These are phyloP conservation scores for Drosophila teissieri DNA, from an alignment of 1,140 invertebrate genomes.

Conservation along the genomic window DNA sequence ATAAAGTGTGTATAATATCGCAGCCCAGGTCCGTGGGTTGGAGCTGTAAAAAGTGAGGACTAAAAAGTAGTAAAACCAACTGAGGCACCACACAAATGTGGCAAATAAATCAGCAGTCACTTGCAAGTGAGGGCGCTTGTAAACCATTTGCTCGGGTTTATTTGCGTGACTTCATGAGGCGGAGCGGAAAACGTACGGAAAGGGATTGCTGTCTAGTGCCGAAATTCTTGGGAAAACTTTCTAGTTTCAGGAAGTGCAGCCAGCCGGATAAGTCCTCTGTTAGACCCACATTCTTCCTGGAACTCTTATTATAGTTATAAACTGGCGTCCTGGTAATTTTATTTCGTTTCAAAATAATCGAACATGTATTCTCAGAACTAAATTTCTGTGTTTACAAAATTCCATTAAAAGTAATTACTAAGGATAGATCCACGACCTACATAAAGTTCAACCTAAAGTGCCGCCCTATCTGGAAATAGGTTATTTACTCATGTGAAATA, in stretches of 20 bases:
- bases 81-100: conserved; percentile 50
- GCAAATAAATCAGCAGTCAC: conserved; percentile 60
- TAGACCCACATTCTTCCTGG: background rate
- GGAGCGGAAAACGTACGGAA: background rate
- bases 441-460: background rate
- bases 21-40: conserved; percentile 10
- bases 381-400: background rate
- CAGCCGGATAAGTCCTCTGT: background rate
- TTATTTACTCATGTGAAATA: background rate
- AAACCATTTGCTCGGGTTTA: conserved; percentile 52
- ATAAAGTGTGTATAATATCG: conserved; percentile 76
- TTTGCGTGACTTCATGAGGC: conserved; percentile 39
- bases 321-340: background rate
- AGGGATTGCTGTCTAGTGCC: conserved; percentile 20
- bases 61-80: conserved; percentile 40
- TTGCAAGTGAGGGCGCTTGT: conserved; percentile 31
- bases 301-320: background rate
- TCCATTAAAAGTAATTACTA: background rate
- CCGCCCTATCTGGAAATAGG: background rate
- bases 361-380: background rate
- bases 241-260: conserved; percentile 20
- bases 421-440: background rate
- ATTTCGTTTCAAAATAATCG: background rate
- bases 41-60: conserved; percentile 13
- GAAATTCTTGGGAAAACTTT: conserved; percentile 30